These are phyloP conservation scores for Eupelmus urozonus DNA, from an alignment of 2,888 invertebrate genomes.

Conservation along the genomic window DNA sequence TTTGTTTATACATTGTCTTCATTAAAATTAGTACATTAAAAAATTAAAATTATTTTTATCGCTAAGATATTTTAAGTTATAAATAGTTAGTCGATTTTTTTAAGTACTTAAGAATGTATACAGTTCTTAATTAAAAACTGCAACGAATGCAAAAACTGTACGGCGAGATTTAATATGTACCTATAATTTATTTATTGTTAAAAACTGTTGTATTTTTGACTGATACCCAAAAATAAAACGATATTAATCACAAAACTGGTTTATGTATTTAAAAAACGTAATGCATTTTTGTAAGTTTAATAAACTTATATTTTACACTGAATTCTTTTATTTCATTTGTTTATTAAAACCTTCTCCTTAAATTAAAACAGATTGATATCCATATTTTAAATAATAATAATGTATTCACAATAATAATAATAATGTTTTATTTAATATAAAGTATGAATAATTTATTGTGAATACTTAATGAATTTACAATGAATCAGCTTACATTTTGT, in stretches of 20 bases:
- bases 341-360: neutral
- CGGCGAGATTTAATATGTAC: constrained; percentile 42
- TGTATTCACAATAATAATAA: too few species aligned
- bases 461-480: too few species aligned
- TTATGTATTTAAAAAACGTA: constrained; percentile 40
- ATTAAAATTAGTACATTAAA: neutral
- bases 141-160: constrained; percentile 48
- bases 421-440: neutral
- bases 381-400: constrained; percentile 3
- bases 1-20: constrained; percentile 43
- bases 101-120: constrained; percentile 52
- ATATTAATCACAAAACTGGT: constrained; percentile 43
- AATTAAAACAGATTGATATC: neutral
- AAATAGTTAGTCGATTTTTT: constrained; percentile 35
- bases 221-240: constrained; percentile 55
- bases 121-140: constrained; percentile 25
- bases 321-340: neutral
- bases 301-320: constrained; percentile 51
- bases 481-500: too few species aligned
- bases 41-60: constrained; percentile 4
- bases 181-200: constrained; percentile 54
- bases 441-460: neutral
- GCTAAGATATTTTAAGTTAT: constrained; percentile 28
- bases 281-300: constrained; percentile 44
- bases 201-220: constrained; percentile 58